Evolutionary conservation across 1,140 invertebrate species (phyloP), one percentile per base, ranked within the genome.

Genomic region (Oryctes rhinoceros): DNA sequence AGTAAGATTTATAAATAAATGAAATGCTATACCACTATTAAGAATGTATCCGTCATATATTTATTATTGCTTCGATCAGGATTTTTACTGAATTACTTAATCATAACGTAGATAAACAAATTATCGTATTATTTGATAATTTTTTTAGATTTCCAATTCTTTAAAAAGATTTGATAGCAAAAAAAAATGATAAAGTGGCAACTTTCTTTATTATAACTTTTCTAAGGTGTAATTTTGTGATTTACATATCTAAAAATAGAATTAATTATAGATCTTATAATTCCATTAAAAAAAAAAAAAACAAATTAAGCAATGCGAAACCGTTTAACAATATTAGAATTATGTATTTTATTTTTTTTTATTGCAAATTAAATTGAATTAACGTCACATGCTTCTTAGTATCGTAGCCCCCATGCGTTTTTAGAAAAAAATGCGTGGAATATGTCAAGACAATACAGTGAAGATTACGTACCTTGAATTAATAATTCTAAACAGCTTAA

Each of bases 221-320:
- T 44, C 3, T 44, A 44, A 44, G 5, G 39, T 44, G 39, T 10
- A 10, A 44, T 44, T 44, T 44, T 1, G 9, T 44, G 5, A 44
- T 59, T 59, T 59, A 18, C 53, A 59, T 59, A 59, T 59, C 53
- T n/a, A 59, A 6, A 59, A 59, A 59, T 18, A 59, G 53, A 18
- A 18, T 18, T n/a, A 59, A n/a, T 59, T 59, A 59, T n/a, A 59
- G 53, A 18, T 59, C 53, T 15, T 59, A 6, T 18, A 15, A 20
- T 59, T 3, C 15, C 53, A 6, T 18, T 44, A 20, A 18, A 59
- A n/a, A 59, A 59, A 20, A 18, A 59, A n/a, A 59, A 59, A 2
- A n/a, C 15, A 59, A 59, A 20, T 59, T 59, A 59, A 59, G n/a
- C n/a, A 18, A n/a, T 15, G 18, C 6, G 53, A 59, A 44, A 44